Conservation (phyloP, 2,113 vertebrate genomes). For the Protobothrops mucrosquamatus region DNA sequence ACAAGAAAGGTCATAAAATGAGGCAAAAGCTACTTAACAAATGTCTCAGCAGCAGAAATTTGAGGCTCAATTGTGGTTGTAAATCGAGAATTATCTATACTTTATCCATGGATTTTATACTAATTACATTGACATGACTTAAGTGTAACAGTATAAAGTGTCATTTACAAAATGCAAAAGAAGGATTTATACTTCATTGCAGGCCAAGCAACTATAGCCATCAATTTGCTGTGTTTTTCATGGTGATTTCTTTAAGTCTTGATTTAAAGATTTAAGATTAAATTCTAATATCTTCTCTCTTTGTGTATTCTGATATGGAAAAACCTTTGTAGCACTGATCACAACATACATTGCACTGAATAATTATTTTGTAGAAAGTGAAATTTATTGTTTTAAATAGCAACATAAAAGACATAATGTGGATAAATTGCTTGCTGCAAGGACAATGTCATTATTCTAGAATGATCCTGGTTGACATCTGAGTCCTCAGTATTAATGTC, state of each 20-base stretch:
- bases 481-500: conserved; percentile 63
- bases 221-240: neutral
- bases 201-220: neutral
- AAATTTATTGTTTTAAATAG: conserved; percentile 58
- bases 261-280: neutral
- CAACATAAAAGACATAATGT: conserved; percentile 59
- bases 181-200: neutral
- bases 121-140: neutral
- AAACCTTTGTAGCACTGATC: conserved; percentile 29
- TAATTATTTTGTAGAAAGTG: conserved; percentile 57
- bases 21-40: neutral
- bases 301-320: neutral
- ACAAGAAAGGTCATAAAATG: too few species aligned
- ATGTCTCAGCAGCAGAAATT: neutral
- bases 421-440: conserved; percentile 56
- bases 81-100: neutral
- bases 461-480: conserved; percentile 63
- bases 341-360: conserved; percentile 48
- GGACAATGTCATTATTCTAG: conserved; percentile 62
- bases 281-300: neutral
- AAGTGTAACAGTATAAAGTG: neutral
- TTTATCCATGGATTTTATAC: neutral
- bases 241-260: neutral
- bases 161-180: neutral
- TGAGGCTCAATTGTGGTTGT: neutral